Evolutionary conservation across 2,888 invertebrate species (phyloP).

Genomic region (Lathronympha strigana): DNA sequence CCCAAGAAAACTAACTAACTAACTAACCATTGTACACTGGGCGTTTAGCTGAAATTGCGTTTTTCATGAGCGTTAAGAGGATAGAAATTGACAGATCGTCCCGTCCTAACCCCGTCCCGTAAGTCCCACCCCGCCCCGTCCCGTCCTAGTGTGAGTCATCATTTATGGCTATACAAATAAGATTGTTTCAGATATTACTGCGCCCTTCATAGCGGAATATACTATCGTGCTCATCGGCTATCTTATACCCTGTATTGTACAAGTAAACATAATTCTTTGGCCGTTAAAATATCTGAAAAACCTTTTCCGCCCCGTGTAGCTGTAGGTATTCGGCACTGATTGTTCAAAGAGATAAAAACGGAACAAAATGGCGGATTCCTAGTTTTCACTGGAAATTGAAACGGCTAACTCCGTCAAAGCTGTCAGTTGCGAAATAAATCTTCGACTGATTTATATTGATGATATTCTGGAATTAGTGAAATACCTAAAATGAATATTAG

Average conservation of each 20-base stretch:
- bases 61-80: too few species aligned
- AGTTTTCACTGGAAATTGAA: slow-evolving; percentile 5
- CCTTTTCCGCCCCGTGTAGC: not conserved
- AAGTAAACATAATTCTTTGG: not conserved
- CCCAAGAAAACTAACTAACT: too few species aligned
- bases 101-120: too few species aligned
- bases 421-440: not conserved
- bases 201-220: too few species aligned
- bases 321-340: slow-evolving; percentile 5
- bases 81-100: too few species aligned
- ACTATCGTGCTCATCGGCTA: not conserved
- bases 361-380: slow-evolving; percentile 4
- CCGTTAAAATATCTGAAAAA: not conserved
- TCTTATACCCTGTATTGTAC: not conserved
- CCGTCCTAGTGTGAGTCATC: too few species aligned
- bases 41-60: too few species aligned
- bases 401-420: not conserved
- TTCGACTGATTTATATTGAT: not conserved
- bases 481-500: too few species aligned
- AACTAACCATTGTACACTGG: too few species aligned
- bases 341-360: slow-evolving; percentile 14
- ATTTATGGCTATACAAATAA: too few species aligned
- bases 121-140: too few species aligned
- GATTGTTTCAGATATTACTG: too few species aligned
- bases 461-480: not conserved